Evolutionary conservation across 2,797 vertebrate genomes (phyloP), one percentile per base, ranked within the genome.

Genomic region (Enteromius mattozi): DNA sequence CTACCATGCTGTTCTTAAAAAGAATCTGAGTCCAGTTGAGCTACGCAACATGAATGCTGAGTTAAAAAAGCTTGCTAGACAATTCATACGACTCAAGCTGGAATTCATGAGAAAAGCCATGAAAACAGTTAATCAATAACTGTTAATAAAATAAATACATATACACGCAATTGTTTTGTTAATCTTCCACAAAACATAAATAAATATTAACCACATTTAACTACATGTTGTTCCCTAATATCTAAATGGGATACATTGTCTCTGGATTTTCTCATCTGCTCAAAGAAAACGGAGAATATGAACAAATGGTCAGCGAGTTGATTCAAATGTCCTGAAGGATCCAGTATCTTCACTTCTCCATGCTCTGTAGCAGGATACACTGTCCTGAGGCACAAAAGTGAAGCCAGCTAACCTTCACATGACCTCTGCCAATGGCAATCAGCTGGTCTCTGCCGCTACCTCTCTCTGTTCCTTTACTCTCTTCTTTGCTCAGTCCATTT

Each of bases 361-460:
- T 49, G 80, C 45, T 83, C 59, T 75, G 14, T 42, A 37, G 30
- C 16, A 51, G n/a, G 63, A 71, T 17, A 77, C 45, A 66, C n/a
- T 82, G 71, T 76, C 81, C 40, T 54, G 30, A 35, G 30, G 66
- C 49, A 66, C 35, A 74, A 16, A 45, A 42, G 37, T 40, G 14
- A 24, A 79, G 42, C 54, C 40, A 42, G 63, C 35, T 68, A 47
- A 86, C 85, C 85, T 86, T 79, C 85, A 83, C 14, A 24, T 59
- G 42, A 86, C 85, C 85, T 86, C 75, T 78, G 76, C 81, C 80
- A 78, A 24, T 51, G 56, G 68, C 85, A 86, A 54, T 86, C 75
- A 82, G 51, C 80, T 84, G 75, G 3, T 56, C 30, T 35, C 51
- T 78, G 17, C 30, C 59, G 27, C 51, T 24, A 24, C 3, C 80